Base-by-base conservation (phyloP, 2,797 vertebrate genomes). In the Poeciliopsis paucimaculata region DNA sequence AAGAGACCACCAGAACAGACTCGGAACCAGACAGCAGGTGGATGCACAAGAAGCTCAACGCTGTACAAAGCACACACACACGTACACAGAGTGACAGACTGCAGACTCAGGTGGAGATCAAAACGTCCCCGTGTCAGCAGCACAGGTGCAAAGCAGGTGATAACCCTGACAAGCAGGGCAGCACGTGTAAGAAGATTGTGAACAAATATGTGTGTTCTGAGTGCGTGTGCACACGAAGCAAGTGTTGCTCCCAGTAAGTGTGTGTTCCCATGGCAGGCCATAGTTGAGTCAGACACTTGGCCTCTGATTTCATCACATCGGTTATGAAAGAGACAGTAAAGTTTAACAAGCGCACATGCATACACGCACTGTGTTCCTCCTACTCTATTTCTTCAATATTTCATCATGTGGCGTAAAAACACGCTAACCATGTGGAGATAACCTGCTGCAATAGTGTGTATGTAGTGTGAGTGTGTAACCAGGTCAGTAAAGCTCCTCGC, bases 251-350 rank as follows among this genome's bases (percentile, higher is more conserved):
- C 80, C 45, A 5, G 81, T 36, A 4, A 74, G 82, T 82, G 79
- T 86, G 91, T 86, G 88, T 89, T 89, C 83, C 74, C 72, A 73
- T 83, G 87, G 83, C 88, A 88, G 91, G 86, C 91, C 89, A 77
- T 88, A 87, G 91, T 95, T 94, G 94, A 95, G 88, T 95, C 94
- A 95, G 90, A 90, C 87, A 89, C 93, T 94, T 94, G 94, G 92
- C 93, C 92, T 93, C 90, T 94, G 92, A 94, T 96, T 96, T 95
- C 94, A 95, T 95, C 95, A 96, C 93, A 83, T 89, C 78, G 88
- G 93, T 95, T 95, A 95, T 95, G 92, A 92, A 95, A 95, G 91
- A 93, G 85, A 92, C 93, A 94, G 90, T 91, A 94, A 89, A 93
- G 84, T 93, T 93, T 89, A 89, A 92, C 83, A 46, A 76, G 72